These are phyloP conservation scores for Ceratotherium simum DNA, from an alignment of 2,113 vertebrate species.

Conservation along the genomic window DNA sequence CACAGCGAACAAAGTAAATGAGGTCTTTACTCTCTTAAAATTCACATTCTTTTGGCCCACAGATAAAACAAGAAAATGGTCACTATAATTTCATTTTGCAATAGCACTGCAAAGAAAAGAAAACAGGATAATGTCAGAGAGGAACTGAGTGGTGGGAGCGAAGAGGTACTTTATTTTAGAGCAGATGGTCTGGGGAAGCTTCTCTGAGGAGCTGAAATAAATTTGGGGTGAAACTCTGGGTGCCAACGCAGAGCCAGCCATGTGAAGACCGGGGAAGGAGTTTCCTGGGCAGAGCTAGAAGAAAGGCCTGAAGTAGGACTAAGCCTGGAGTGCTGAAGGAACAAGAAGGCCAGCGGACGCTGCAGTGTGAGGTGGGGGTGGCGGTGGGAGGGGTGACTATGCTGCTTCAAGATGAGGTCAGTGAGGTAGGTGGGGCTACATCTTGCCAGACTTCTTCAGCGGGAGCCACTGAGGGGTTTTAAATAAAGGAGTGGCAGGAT, in stretches of 20 bases:
- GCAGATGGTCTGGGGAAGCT: background rate
- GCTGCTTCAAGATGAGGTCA: background rate
- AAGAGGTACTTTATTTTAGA: background rate
- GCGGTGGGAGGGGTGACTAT: fast-evolving
- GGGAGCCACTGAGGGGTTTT: background rate
- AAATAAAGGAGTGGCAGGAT: background rate
- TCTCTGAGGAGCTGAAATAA: background rate
- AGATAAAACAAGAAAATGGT: background rate
- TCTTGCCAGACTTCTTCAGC: background rate
- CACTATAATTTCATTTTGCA: background rate
- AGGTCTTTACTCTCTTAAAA: background rate
- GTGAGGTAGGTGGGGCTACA: fast-evolving
- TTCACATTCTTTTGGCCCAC: background rate
- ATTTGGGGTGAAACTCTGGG: background rate
- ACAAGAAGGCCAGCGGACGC: fast-evolving
- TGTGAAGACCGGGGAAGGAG: background rate
- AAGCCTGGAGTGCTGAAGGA: background rate
- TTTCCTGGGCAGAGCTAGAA: background rate
- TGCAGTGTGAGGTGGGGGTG: too few species aligned
- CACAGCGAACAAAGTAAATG: background rate
- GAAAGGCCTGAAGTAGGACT: background rate
- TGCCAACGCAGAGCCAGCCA: background rate
- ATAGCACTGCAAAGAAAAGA: background rate
- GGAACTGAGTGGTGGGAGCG: background rate
- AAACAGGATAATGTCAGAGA: background rate